phyloP scores from a whole-genome alignment of 2,888 invertebrate genomes.

The Acleris literana region DNA sequence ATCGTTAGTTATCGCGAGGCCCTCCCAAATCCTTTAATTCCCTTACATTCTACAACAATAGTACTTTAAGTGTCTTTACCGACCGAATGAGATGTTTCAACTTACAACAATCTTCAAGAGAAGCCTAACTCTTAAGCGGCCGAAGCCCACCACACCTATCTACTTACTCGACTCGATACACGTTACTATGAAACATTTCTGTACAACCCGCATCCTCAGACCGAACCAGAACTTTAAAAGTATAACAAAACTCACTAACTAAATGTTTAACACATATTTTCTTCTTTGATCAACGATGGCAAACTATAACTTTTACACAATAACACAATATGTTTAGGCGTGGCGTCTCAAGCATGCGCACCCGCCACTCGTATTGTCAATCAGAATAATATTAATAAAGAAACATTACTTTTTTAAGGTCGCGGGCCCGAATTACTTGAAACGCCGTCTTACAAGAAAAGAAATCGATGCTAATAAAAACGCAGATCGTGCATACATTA shows the following conservation, averaged over 20 bases:
- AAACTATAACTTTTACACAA: conserved; percentile 78
- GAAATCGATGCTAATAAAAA: conserved; percentile 74
- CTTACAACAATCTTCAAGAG: conserved; percentile 76
- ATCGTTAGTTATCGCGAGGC: conserved; percentile 51
- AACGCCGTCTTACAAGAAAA: conserved; percentile 59
- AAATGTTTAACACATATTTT: conserved; percentile 77
- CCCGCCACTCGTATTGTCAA: conserved; percentile 46
- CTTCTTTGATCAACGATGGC: conserved; percentile 81
- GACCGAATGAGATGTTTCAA: conserved; percentile 65
- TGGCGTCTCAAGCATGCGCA: conserved; percentile 54
- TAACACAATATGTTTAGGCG: conserved; percentile 79
- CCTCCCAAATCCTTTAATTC: conserved; percentile 29
- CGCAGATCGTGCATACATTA: conserved; percentile 82
- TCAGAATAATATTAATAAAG: conserved; percentile 62
- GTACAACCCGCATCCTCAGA: conserved; percentile 68
- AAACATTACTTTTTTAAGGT: conserved; percentile 53
- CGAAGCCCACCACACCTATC: conserved; percentile 63
- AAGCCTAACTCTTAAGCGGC: conserved; percentile 63
- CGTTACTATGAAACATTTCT: conserved; percentile 79
- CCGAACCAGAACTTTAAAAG: conserved; percentile 67
- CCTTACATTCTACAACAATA: conserved; percentile 71
- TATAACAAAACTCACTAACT: conserved; percentile 80
- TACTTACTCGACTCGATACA: conserved; percentile 73
- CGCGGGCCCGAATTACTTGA: conserved; percentile 57
- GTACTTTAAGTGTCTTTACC: conserved; percentile 81